phyloP scores from a whole-genome alignment of 2,888 invertebrate genomes.

The Eristalinus sepulchralis region DNA sequence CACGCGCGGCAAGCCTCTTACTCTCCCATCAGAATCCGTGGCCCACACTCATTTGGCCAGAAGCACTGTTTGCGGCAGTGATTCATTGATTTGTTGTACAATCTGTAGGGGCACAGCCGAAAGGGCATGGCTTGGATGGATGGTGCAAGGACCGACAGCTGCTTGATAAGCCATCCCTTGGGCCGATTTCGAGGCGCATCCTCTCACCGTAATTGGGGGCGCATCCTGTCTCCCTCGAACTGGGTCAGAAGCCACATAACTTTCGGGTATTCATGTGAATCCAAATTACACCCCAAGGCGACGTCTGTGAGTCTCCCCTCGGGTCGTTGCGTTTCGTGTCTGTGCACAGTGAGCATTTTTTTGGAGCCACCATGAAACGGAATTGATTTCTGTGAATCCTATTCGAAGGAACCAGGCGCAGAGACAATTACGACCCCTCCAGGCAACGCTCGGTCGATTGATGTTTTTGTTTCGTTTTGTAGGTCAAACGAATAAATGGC shows the following conservation, averaged over 20 bases:
- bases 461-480: slow-evolving; percentile 15
- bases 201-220: neutral
- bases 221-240: neutral
- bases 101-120: neutral
- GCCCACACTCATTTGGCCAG: neutral
- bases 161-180: neutral
- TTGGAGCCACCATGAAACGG: neutral
- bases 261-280: slow-evolving; percentile 13
- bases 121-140: neutral
- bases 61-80: neutral
- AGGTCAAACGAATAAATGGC: slow-evolving; percentile 33
- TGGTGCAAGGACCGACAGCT: neutral
- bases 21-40: neutral
- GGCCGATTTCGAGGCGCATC: neutral
- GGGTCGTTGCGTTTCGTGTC: neutral
- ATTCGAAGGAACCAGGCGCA: neutral
- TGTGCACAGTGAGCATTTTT: neutral
- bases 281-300: slow-evolving; percentile 20
- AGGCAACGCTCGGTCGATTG: neutral
- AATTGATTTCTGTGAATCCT: neutral
- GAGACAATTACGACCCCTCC: neutral
- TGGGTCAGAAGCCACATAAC: neutral
- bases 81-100: neutral
- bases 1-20: slow-evolving; percentile 16
- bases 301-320: neutral